phyloP scores from a whole-genome alignment of 2,888 invertebrate species.

The Byasa hedistus region DNA sequence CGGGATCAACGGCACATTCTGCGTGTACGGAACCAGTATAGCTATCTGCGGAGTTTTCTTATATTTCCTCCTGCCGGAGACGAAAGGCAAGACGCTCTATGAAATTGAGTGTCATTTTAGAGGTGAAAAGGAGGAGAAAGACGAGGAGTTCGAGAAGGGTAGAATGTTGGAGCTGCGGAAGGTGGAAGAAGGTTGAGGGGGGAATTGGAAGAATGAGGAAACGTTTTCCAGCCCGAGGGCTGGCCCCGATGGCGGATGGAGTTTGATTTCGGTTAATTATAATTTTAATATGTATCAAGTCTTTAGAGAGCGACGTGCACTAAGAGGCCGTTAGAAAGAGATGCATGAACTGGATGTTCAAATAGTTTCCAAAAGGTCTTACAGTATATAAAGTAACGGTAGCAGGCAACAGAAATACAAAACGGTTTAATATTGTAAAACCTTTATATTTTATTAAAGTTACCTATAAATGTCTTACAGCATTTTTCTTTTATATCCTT shows the following conservation, averaged over 20 bases:
- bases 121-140: constrained; percentile 40
- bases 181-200: constrained; percentile 64
- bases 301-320: no score
- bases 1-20: constrained; percentile 81
- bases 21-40: constrained; percentile 78
- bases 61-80: constrained; percentile 83
- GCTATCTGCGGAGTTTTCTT: constrained; percentile 79
- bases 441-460: no score
- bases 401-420: no score
- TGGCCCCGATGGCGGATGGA: constrained; percentile 46
- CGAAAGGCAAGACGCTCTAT: constrained; percentile 82
- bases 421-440: no score
- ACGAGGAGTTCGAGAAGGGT: constrained; percentile 48
- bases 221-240: constrained; percentile 53
- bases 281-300: constrained; percentile 8
- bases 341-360: no score
- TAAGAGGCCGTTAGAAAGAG: no score
- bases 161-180: constrained; percentile 64
- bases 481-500: no score
- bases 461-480: no score
- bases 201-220: constrained; percentile 41
- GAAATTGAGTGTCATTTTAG: constrained; percentile 83
- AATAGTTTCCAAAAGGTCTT: no score
- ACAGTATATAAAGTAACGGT: no score
- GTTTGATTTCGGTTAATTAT: constrained; percentile 14